Evolutionary conservation across 1,140 invertebrate species (phyloP).

Genomic region (Phortica variegata): DNA sequence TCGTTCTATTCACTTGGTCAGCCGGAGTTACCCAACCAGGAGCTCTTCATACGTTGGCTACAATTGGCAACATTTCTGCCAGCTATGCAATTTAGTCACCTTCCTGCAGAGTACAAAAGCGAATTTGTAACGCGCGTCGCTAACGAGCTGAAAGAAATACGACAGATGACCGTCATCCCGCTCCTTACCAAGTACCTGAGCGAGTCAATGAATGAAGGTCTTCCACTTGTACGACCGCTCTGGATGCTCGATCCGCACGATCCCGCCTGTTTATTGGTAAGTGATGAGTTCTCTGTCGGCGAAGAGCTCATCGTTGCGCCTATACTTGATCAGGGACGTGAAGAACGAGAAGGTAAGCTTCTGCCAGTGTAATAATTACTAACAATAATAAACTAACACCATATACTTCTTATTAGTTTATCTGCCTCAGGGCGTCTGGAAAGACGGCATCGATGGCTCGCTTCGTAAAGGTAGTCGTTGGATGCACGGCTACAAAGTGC

Average conservation of each 20-base stretch:
- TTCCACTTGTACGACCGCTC: constrained; percentile 83
- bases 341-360: constrained; percentile 62
- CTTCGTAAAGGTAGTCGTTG: constrained; percentile 82
- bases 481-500: constrained; percentile 84
- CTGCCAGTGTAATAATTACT: not conserved
- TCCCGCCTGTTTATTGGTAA: constrained; percentile 72
- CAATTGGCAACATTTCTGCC: constrained; percentile 90
- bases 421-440: constrained; percentile 84
- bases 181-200: constrained; percentile 74
- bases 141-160: constrained; percentile 71
- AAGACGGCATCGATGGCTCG: constrained; percentile 83
- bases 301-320: constrained; percentile 91
- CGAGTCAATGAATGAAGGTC: constrained; percentile 73
- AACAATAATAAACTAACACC: not conserved
- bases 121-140: constrained; percentile 73
- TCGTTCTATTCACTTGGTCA: constrained; percentile 48
- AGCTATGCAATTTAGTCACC: constrained; percentile 85
- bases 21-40: constrained; percentile 69
- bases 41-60: constrained; percentile 93
- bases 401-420: constrained; percentile 64
- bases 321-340: constrained; percentile 69
- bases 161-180: constrained; percentile 75
- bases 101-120: constrained; percentile 84
- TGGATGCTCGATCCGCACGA: constrained; percentile 90
- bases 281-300: constrained; percentile 88